Base-by-base conservation (phyloP, 2,113 vertebrate species). In the Isichthys henryi region DNA sequence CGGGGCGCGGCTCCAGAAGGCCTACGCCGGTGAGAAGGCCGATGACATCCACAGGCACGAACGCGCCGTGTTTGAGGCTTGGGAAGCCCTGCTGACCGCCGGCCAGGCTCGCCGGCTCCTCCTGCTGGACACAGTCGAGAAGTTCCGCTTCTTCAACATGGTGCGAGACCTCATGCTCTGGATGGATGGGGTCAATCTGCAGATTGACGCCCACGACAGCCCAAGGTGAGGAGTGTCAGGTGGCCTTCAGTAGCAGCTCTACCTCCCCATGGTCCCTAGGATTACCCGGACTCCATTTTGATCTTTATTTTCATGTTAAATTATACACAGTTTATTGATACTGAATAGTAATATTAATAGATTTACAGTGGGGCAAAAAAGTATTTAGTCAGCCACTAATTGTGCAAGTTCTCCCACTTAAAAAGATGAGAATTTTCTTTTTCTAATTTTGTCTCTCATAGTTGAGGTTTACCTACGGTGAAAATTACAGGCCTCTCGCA, bases 121-220 rank as follows among this genome's bases (percentile, higher is more conserved):
- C 89, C 96, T 99, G 15, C 95, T 97, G 3, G 97, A 97, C 39
- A 97, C 98, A 0, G 97, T 96, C 0, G 97, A 98, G 93, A 97
- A 98, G 90, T 98, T 98, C 95, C 97, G 98, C 92, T 99, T 99
- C 94, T 96, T 98, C 92, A 97, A 96, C 3, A 95, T 97, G 21
- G 97, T 97, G 85, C 96, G 97, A 11, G 98, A 98, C 91, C 96
- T 98, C 89, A 95, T 97, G 93, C 97, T 99, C 92, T 99, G 98
- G 98, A 99, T 98, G 96, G 97, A 99, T 9, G 97, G 97, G 86
- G 96, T 98, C 92, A 97, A 97, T 94, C 95, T 97, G 83, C 97
- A 97, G 94, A 98, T 99, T 84, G 95, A 95, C 52, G 96, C 92
- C 27, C 94, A 95, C 93, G 97, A 98, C 88, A 96, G 97, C 45